Conservation (phyloP, 2,113 vertebrate species). For the Galemys pyrenaicus region DNA sequence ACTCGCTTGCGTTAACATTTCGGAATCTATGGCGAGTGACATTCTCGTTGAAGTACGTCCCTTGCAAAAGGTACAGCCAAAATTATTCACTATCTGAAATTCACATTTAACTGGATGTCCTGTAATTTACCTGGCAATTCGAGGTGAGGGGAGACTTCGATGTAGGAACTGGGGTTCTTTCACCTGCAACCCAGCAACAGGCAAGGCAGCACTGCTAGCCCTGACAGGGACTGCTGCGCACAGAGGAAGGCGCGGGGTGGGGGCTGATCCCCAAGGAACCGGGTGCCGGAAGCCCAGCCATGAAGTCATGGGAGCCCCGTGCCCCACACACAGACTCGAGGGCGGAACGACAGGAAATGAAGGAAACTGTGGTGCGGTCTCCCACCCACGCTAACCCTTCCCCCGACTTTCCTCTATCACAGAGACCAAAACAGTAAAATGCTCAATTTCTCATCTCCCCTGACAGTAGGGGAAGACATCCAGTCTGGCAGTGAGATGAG, state of each 20-base stretch:
- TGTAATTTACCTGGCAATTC: not conserved
- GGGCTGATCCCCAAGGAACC: not conserved
- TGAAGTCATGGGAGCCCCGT: accelerated
- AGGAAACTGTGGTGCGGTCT: not conserved
- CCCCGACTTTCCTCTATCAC: not conserved
- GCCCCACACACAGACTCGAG: not conserved
- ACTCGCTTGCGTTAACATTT: not conserved
- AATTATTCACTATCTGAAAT: not conserved
- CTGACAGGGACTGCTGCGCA: not conserved
- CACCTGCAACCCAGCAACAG: not conserved
- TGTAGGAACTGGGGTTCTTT: not conserved
- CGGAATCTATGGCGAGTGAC: not conserved
- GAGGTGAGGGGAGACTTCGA: too few relatives aligned
- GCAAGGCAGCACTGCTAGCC: not conserved
- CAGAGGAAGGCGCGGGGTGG: too few relatives aligned
- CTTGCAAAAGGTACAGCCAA: not conserved
- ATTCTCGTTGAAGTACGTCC: not conserved
- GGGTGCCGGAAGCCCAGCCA: not conserved
- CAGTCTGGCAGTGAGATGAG: not conserved
- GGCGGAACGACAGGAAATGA: not conserved
- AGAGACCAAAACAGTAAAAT: not conserved
- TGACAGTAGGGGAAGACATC: not conserved
- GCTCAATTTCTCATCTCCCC: not conserved
- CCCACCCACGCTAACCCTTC: not conserved
- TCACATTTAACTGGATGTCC: not conserved